Base-by-base conservation (phyloP, 2,888 invertebrate genomes). In the Dioctria rufipes region DNA sequence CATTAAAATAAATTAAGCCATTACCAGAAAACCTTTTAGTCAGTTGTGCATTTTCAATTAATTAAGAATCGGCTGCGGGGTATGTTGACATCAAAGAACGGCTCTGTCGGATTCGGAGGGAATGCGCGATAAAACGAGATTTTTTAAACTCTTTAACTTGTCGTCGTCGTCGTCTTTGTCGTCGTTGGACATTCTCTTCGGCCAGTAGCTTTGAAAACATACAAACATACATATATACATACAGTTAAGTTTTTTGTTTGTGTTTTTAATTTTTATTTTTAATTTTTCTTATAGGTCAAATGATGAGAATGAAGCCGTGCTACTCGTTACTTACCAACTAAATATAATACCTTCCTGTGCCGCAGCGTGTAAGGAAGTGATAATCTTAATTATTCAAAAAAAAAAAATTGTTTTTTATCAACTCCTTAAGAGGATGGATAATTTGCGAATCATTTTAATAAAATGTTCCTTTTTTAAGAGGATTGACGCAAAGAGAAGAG, bases 1-100 rank as follows among this genome's bases (percentile, higher is more conserved):
- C 69, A 78, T 78, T 67, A 69, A 78, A 81, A 75, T 81, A 78
- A 81, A 81, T 81, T 81, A 81, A 81, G 81, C 61, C 81, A 78
- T 81, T 81, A 81, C 67, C 75, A n/a, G 66, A 75, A 77, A 80
- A 80, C 80, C 80, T 75, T 77, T 75, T 75, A 80, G 61, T 13
- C 58, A 42, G 51, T 63, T 78, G 80, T 67, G 77, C 58, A 66
- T 80, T 25, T 80, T 43, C 66, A 63, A 77, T 73, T 80, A 75
- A 80, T 80, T 77, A 80, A 58, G 46, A 78, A 42, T 60, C 60
- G 61, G 61, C 46, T 42, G 60, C 60, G 60, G 49, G 25, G 60
- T 61, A 40, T 65, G 75, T 75, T 61, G 75, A 71, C 71, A 71
- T 71, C 71, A 71, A 71, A 71, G 71, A 71, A 71, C 51, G 54